Evolutionary conservation across 2,113 vertebrate genomes (phyloP), one percentile per base, ranked within the genome.

Genomic region (Elephantulus edwardii): DNA sequence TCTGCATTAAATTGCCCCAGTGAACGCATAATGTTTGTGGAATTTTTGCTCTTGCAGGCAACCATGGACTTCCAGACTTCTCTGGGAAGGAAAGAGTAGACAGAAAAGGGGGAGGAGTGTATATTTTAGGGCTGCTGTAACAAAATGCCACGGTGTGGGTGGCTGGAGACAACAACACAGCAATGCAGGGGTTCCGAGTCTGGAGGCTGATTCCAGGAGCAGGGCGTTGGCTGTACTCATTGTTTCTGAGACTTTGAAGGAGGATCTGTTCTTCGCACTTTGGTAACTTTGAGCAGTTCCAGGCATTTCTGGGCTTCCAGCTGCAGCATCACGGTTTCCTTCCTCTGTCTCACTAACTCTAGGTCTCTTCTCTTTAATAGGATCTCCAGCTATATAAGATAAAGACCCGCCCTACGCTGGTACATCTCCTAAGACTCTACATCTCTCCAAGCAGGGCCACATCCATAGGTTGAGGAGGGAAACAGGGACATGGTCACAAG

Each of bases 41-140:
- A 84, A 81, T 81, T 86, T 95, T 79, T 85, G 48, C 54, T 92
- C 75, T 68, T 81, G 83, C 52, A 82, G 82, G 82, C 50, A 80
- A 64, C 4, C 4, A 8, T 71, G 56, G 54, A 75, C 74, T 83
- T 71, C 46, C 68, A 38, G 88, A 72, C 19, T 26, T 88, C 62
- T 86, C 90, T 82, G 56, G 35, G 77, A 83, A 38, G 76, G 62
- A 92, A 24, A 9, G 6, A 17, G 35, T 54, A 24, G n/a, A 14
- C 56, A 30, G 64, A 46, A 13, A 48, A 2, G 12, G n/a, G 1
- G 38, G 52, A 33, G 2, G 58, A 33, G 58, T 33, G 30, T 30
- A 24, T 35, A 9, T 58, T 58, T 58, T 38, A 30, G 66, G 66
- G 35, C n/a, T 20, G n/a, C 66, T 9, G 11, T 68, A 68, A 68